Evolutionary conservation across 2,797 vertebrate species (phyloP), one percentile per base, ranked within the genome.

Genomic region (Trachops cirrhosus): DNA sequence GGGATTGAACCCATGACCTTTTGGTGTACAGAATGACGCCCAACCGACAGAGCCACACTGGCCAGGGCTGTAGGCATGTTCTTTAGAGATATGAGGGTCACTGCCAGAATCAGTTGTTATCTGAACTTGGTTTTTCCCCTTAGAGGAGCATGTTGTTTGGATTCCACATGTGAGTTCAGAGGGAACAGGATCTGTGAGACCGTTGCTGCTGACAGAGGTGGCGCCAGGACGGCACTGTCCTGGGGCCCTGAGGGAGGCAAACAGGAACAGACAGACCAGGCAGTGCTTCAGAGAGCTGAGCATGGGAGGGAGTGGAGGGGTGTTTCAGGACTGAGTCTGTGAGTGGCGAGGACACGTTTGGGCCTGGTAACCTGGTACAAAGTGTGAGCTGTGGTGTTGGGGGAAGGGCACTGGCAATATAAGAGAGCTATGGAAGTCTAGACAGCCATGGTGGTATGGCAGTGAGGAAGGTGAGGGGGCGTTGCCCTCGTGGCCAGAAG

Each of bases 301-400:
- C 4, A 0, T 1, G 10, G 86, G 18, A 15, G 5, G 12, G 19
- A 50, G 59, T 1, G 46, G 26, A 32, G 57, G 26, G 21, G 34
- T 6, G 34, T 52, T n/a, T 68, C 39, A 68, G 74, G 78, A n/a
- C 26, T 0, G 26, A 22, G 29, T 39, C 57, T 78, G 57, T 64
- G 57, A n/a, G 44, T 24, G 24, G 59, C 0, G n/a, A n/a, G 73
- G 57, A 29, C 0, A 0, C 11, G 44, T n/a, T 16, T 8, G 3
- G 57, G n/a, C 19, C 44, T 32, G 18, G 39, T 39, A 24, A 22
- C 34, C 29, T 32, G 18, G 86, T 16, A 39, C 44, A 24, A 9
- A 19, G 44, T 1, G 34, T 39, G 59, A 67, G n/a, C 86, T 67
- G 14, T 57, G 5, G 34, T 1, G 18, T 5, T 3, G 14, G 24